These are phyloP conservation scores for Eucera pruinosa DNA, from an alignment of 2,888 invertebrate species.

Conservation along the genomic window DNA sequence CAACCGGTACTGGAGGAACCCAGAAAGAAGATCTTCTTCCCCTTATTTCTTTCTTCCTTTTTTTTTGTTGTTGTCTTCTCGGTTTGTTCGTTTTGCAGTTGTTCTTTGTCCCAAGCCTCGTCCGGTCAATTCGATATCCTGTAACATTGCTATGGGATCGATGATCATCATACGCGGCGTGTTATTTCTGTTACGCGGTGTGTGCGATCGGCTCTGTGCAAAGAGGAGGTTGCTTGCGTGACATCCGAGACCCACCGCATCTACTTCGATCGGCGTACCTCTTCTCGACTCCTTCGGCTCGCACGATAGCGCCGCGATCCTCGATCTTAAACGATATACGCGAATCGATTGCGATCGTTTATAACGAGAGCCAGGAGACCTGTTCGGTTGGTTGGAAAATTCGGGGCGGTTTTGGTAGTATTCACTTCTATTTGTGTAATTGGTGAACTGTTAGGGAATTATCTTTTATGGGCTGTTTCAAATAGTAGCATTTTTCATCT, in stretches of 20 bases:
- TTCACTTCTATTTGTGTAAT: no score
- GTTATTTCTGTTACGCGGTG: conserved; percentile 58
- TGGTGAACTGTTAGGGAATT: no score
- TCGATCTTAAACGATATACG: conserved; percentile 6
- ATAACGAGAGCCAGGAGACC: no score
- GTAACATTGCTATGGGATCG: conserved; percentile 59
- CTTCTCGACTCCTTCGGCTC: not conserved
- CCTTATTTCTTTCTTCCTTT: no score
- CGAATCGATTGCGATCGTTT: not conserved
- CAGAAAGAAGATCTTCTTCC: conserved; percentile 24
- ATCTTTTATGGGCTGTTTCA: no score
- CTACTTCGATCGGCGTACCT: conserved; percentile 13
- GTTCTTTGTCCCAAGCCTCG: conserved; percentile 5
- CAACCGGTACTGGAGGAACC: conserved; percentile 55
- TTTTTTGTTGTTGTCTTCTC: no score
- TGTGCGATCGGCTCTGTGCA: conserved; percentile 28
- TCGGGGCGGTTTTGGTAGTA: no score
- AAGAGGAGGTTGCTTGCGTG: conserved; percentile 63
- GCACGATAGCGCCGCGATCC: no score
- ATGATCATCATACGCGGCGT: conserved; percentile 59
- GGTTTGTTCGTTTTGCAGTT: not conserved
- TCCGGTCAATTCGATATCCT: conserved; percentile 29
- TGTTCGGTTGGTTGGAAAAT: no score
- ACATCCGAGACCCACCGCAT: conserved; percentile 67
- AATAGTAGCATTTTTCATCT: no score